Conservation (phyloP, 2,888 invertebrate species). For the Pollenia griseotomentosa region DNA sequence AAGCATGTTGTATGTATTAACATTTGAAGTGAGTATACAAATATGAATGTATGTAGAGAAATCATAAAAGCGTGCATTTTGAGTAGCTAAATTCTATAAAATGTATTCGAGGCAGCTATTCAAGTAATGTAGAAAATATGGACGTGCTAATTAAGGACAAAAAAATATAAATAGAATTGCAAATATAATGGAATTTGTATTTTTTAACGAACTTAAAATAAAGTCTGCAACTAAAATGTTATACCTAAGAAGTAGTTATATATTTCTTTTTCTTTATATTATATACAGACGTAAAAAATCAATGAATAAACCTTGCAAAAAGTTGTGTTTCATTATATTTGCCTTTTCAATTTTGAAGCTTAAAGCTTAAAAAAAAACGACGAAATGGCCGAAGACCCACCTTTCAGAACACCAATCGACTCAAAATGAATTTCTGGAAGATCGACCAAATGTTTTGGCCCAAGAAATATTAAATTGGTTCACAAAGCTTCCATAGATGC, state of each 20-base stretch:
- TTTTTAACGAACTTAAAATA: conserved; percentile 1
- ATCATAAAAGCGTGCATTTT: conserved; percentile 40
- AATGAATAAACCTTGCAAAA: no score
- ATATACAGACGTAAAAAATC: no score
- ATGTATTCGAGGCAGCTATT: background rate
- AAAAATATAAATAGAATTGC: conserved; percentile 4
- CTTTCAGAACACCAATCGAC: no score
- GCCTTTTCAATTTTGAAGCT: no score
- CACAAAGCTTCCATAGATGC: no score
- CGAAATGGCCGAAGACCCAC: no score
- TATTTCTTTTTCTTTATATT: no score
- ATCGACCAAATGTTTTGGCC: no score
- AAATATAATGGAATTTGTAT: conserved; percentile 9
- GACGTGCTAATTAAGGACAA: conserved; percentile 44
- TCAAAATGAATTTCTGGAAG: no score
- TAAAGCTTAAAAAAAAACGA: no score
- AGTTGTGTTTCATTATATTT: no score
- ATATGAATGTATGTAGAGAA: background rate
- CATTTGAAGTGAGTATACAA: background rate
- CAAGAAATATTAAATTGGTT: no score
- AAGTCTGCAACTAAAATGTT: conserved; percentile 32
- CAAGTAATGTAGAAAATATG: background rate
- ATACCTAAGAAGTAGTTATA: background rate
- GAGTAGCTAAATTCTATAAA: background rate
- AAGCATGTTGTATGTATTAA: background rate